Evolutionary conservation across 1,140 invertebrate genomes (phyloP), one percentile per base, ranked within the genome.

Genomic region (Plutomurus gul): DNA sequence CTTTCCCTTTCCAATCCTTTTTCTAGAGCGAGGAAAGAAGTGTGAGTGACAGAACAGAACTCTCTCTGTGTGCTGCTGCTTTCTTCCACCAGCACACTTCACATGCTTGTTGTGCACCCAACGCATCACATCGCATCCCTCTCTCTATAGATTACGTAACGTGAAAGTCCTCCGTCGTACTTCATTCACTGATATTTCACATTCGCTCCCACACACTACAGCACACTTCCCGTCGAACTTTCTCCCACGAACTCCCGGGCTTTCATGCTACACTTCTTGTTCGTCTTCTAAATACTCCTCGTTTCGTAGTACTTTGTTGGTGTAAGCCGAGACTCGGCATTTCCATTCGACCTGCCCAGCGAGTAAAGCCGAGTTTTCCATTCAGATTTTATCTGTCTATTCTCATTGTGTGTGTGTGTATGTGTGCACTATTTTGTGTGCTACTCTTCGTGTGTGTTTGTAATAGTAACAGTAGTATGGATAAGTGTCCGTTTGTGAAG

Each of bases 1-100:
- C 56, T 65, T 65, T 65, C 56, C 30, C 56, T 30, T 33, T 65
- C 56, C 56, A 65, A 65, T 65, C 56, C 56, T 33, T 65, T 65
- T 30, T 11, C 56, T 33, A 30, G 27, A 27, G 27, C 56, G 27
- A 33, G 56, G 56, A 65, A 65, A 65, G 56, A 65, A 27, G 27
- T 65, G 27, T 60, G 56, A 65, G 27, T 33, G 27, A 47, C 13
- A 18, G 25, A 16, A 36, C 27, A 65, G 56, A 65, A 65, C 27
- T 65, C 39, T 43, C 25, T n/a, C n/a, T n/a, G n/a, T n/a, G n/a
- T n/a, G n/a, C n/a, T n/a, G n/a, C n/a, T 33, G 56, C 56, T 65
- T 65, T 65, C 56, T 65, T 30, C 56, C 6, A 30, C n/a, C n/a
- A 36, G 56, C 56, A 65, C 51, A 60, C 56, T 36, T 7, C 16